Evolutionary conservation across 2,797 vertebrate species (phyloP).

Genomic region (Fringilla coelebs): DNA sequence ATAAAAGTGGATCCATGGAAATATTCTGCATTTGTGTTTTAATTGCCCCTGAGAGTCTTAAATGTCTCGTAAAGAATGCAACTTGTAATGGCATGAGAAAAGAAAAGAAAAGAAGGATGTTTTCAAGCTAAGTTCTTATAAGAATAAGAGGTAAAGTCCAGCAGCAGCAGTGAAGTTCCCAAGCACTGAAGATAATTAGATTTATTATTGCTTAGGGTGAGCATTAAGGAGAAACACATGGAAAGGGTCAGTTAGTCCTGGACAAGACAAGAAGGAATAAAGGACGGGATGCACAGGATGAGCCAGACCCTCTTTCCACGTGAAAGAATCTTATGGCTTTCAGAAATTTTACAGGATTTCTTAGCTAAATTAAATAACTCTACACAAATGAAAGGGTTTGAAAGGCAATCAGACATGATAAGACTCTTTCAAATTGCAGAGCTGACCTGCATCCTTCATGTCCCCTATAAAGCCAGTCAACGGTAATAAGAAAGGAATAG

Average conservation of each 20-base stretch:
- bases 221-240: not conserved
- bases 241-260: not conserved
- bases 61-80: not conserved
- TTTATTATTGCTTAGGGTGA: not conserved
- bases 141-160: not conserved
- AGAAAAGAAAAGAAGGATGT: not conserved
- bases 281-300: not conserved
- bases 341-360: not conserved
- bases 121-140: not conserved
- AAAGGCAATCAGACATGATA: not conserved
- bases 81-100: not conserved
- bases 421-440: not conserved
- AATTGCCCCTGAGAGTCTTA: not conserved
- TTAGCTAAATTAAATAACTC: not conserved
- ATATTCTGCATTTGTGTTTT: constrained; percentile 23
- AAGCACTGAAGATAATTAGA: not conserved
- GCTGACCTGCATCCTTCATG: not conserved
- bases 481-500: not conserved
- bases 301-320: not conserved
- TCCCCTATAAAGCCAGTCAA: not conserved
- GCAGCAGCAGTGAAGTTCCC: not conserved
- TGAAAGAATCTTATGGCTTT: not conserved
- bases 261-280: not conserved
- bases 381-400: not conserved
- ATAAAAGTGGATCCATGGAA: constrained; percentile 2